These are phyloP conservation scores for Cynocephalus volans DNA, from an alignment of 2,113 vertebrate genomes.

Conservation along the genomic window DNA sequence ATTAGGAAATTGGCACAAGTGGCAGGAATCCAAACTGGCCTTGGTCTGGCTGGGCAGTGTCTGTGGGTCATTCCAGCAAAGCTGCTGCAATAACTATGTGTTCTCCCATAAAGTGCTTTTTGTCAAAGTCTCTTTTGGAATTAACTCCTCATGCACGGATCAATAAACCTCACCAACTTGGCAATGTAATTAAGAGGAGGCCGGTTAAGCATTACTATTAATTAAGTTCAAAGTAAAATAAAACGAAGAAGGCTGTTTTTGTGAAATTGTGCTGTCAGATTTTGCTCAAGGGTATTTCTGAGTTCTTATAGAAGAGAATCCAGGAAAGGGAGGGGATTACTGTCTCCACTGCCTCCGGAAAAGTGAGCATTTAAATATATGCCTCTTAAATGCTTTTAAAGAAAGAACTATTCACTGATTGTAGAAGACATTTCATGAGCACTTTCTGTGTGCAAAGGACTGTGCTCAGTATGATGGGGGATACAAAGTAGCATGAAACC, in stretches of 20 bases:
- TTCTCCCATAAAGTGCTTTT: slow-evolving; percentile 64
- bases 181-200: slow-evolving; percentile 70
- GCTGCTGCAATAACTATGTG: background rate
- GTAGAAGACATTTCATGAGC: background rate
- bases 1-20: slow-evolving; percentile 61
- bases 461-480: background rate
- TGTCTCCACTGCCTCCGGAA: background rate
- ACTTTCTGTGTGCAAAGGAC: background rate
- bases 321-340: background rate
- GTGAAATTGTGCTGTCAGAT: background rate
- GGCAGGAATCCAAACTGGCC: slow-evolving; percentile 57
- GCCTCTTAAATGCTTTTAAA: background rate
- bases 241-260: slow-evolving; percentile 62
- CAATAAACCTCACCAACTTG: slow-evolving; percentile 71
- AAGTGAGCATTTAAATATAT: background rate
- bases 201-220: slow-evolving; percentile 64
- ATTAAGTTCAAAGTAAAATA: slow-evolving; percentile 77
- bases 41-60: background rate
- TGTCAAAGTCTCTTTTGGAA: slow-evolving; percentile 69
- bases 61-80: slow-evolving; percentile 58
- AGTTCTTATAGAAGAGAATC: background rate
- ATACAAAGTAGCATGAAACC: background rate
- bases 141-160: slow-evolving; percentile 72
- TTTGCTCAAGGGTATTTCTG: slow-evolving; percentile 32
- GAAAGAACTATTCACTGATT: background rate